Percentiles rank a stretch among this genome's conserved stretches.
Evolutionary conservation across 2,888 invertebrate genomes (phyloP).

Genomic region (Drosophila stalkeri): DNA sequence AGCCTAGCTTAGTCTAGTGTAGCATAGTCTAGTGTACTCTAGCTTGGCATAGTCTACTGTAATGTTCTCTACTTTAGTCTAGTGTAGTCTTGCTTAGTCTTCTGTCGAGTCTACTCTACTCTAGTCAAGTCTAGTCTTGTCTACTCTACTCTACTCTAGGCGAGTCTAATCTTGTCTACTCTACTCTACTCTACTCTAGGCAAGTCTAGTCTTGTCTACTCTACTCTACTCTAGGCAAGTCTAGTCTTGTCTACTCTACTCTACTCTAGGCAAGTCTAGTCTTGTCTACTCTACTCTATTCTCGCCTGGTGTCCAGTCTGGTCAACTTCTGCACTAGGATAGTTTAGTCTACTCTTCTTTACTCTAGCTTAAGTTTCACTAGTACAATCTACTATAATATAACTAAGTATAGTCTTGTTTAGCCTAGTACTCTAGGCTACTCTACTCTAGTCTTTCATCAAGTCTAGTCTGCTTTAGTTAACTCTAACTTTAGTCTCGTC

Average conservation of each 20-base stretch:
- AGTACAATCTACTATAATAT: neutral
- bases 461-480: neutral
- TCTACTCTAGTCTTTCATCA: no score
- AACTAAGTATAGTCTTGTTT: no score
- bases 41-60: neutral
- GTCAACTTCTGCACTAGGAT: no score
- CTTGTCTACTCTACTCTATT: neutral
- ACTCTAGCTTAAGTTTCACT: neutral
- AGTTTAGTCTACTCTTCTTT: neutral
- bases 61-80: neutral
- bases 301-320: no score
- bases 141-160: neutral
- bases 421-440: neutral
- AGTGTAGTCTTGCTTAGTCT: no score
- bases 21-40: neutral
- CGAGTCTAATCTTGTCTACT: no score
- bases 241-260: neutral
- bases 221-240: neutral
- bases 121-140: neutral
- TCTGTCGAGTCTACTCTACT: no score
- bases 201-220: neutral
- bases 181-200: neutral
- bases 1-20: neutral
- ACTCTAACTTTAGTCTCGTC: neutral
- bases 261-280: neutral